Base-by-base conservation (phyloP, 2,888 invertebrate species). In the Phrixothrix hirtus region DNA sequence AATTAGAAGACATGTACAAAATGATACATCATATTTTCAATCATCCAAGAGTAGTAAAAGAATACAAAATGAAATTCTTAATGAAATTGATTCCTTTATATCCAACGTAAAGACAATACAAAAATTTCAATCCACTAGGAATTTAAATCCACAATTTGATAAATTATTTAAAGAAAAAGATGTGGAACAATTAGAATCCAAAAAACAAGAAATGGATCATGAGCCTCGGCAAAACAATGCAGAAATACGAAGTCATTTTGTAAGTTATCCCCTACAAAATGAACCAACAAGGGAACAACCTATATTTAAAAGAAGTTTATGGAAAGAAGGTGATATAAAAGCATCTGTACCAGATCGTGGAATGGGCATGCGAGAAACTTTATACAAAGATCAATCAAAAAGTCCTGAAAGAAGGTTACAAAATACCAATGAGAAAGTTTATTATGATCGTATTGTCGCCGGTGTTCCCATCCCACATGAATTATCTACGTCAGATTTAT, bases 311-410 rank as follows among this genome's bases (percentile, higher is more conserved):
- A 50, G 57, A 60, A 37, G 60, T 42, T 21, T 59, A 6, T 70
- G 70, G 69, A 49, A 61, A 54, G 58, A 60, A 49, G 75, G 75
- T 2, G 75, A 75, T 39, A 69, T 65, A 37, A 62, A 68, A 21
- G 64, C 69, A 25, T 74, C 72, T 51, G 71, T 76, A 30, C 77
- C 76, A 25, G 71, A 75, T 62, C 70, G 68, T 25, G 72, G 70
- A 2, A 68, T 49, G 48, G 48, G 48, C 2, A 54, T 54, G 54
- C 48, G 49, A 6, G 39, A 49, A 14, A 15, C 35, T 21, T 17
- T 48, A 31, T 48, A 48, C 37, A 14, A 35, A n/a, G 39, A 44
- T 1, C 37, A 10, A 12, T 10, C n/a, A 4, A 15, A 35, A 35
- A 14, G 15, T 5, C n/a, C 11, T 27, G 17, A 36, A 17, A 21